Conservation (phyloP, 2,797 vertebrate genomes). For the Balearica regulorum region DNA sequence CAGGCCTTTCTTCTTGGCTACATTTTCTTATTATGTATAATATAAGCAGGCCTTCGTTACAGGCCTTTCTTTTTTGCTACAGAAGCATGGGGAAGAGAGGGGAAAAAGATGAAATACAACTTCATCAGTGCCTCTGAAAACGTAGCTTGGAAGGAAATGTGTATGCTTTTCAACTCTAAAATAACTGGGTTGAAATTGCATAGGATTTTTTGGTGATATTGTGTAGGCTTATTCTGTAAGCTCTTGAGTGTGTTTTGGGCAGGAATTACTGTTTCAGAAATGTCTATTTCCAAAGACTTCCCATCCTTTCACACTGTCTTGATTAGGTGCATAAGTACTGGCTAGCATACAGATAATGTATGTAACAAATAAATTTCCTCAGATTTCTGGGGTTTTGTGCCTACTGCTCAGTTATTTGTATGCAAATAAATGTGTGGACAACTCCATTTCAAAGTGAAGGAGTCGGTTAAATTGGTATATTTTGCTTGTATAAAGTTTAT, state of each 20-base stretch:
- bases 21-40: too few species aligned
- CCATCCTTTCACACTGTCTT: background rate
- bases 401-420: background rate
- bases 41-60: too few species aligned
- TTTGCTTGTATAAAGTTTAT: background rate
- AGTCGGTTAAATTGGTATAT: background rate
- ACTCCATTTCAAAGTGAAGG: background rate
- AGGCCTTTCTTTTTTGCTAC: too few species aligned
- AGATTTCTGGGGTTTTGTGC: background rate
- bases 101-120: background rate
- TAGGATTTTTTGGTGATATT: background rate
- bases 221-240: background rate
- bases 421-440: background rate
- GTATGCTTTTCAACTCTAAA: background rate
- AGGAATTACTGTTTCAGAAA: background rate
- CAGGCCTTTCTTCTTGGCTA: too few species aligned
- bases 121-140: background rate
- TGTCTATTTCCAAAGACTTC: background rate
- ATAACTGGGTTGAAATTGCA: background rate
- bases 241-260: background rate
- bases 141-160: background rate
- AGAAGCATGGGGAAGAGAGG: background rate
- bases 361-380: background rate
- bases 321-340: background rate
- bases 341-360: background rate